Evolutionary conservation across 2,797 vertebrate genomes (phyloP).

Genomic region (Liparis tanakae): DNA sequence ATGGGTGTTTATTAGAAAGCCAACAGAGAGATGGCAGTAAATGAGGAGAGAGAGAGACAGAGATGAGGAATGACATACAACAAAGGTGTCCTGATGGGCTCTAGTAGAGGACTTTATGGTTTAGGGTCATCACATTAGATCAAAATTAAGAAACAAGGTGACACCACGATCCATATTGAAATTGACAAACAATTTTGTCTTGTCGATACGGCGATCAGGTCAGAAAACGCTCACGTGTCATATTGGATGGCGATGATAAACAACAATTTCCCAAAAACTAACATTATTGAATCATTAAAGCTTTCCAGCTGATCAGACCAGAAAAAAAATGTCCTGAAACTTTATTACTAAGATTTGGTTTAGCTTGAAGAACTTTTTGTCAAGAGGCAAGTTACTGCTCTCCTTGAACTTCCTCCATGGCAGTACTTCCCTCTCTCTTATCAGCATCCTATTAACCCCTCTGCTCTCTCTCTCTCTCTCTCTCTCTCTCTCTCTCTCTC

Average conservation of each 20-base stretch:
- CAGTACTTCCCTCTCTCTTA: constrained; percentile 18
- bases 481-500: constrained; percentile 13
- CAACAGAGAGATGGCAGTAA: not conserved
- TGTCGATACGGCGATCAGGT: not conserved
- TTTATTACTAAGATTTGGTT: not conserved
- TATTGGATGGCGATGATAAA: not conserved
- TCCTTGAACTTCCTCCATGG: constrained; percentile 28
- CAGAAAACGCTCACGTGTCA: not conserved
- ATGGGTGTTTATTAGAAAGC: not conserved
- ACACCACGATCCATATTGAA: not conserved
- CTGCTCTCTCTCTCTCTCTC: constrained; percentile 6
- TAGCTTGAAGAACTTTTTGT: not conserved
- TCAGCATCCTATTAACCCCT: constrained; percentile 18
- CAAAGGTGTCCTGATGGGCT: not conserved
- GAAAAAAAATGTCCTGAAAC: not conserved
- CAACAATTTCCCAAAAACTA: not conserved
- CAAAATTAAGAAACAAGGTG: not conserved
- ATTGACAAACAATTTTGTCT: not conserved
- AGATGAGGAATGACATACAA: not conserved
- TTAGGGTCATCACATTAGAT: not conserved
- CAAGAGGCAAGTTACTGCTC: not conserved
- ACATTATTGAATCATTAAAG: not conserved
- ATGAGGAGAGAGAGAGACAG: constrained; percentile 1
- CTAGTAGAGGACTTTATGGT: not conserved
- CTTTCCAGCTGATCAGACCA: not conserved